These are phyloP conservation scores for Spatulosminthurus flaviceps DNA, from an alignment of 2,888 invertebrate genomes.

Conservation along the genomic window DNA sequence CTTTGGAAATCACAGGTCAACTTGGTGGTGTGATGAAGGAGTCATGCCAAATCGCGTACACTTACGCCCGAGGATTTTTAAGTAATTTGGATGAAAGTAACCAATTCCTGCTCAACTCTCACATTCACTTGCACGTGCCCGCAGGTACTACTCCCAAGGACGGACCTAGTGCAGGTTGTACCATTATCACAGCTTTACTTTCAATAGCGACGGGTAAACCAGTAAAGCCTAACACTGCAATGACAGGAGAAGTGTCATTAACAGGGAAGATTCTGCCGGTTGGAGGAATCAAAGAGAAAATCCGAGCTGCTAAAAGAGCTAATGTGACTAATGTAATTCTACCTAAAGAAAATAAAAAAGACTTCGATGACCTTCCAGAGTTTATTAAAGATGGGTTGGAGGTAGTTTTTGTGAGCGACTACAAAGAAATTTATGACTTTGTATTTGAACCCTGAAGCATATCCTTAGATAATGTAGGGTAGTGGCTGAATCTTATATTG, in stretches of 20 bases:
- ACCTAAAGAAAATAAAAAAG: conserved; percentile 96
- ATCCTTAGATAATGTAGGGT: too few relatives aligned
- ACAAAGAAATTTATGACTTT: conserved; percentile 87
- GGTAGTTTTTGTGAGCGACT: conserved; percentile 89
- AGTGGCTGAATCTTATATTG: too few relatives aligned
- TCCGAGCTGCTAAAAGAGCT: conserved; percentile 90
- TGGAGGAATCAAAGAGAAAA: conserved; percentile 99
- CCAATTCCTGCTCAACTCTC: conserved; percentile 80
- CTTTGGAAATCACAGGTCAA: conserved; percentile 90
- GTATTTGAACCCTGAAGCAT: too few relatives aligned
- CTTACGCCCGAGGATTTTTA: conserved; percentile 88
- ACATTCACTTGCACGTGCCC: conserved; percentile 96
- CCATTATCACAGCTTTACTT: conserved; percentile 92
- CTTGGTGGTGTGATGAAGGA: conserved; percentile 99
- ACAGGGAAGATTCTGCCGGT: conserved; percentile 97
- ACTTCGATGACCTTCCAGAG: conserved; percentile 90
- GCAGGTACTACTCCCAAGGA: conserved; percentile 99
- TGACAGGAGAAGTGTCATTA: conserved; percentile 98
- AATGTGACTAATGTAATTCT: conserved; percentile 90
- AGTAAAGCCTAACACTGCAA: conserved; percentile 85
- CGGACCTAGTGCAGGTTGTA: conserved; percentile 97
- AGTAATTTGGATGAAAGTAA: conserved; percentile 74
- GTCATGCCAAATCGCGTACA: conserved; percentile 92
- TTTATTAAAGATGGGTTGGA: conserved; percentile 92
- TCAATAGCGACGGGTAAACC: conserved; percentile 82